Percentiles rank a stretch among this genome's conserved stretches.
Conservation (phyloP, 2,888 invertebrate genomes). For the Synanthedon andrenaeformis region DNA sequence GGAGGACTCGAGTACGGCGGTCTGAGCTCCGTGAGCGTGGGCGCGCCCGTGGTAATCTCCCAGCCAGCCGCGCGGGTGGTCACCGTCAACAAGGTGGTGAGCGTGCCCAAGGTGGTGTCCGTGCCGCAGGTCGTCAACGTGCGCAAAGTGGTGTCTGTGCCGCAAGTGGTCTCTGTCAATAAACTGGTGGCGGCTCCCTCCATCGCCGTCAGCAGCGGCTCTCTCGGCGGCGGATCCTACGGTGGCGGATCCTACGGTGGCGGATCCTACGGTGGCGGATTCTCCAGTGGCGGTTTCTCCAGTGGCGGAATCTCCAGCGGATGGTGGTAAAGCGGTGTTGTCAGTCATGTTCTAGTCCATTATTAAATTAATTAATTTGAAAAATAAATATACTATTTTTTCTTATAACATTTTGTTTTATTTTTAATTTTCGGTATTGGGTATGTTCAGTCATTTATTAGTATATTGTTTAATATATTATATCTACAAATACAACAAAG, state of each 20-base stretch:
- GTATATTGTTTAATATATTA: no score
- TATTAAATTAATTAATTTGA: background rate
- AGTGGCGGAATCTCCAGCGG: constrained; percentile 8
- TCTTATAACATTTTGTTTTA: no score
- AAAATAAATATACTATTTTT: no score
- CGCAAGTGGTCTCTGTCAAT: constrained; percentile 39
- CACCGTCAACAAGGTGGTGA: constrained; percentile 31
- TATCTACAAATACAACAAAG: no score
- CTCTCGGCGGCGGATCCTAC: constrained; percentile 11
- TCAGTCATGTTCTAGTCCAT: constrained; percentile 5
- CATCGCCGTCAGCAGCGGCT: constrained; percentile 12
- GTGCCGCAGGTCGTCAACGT: constrained; percentile 30
- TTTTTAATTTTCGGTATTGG: no score
- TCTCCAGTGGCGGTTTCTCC: constrained; percentile 6
- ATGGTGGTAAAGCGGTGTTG: constrained; percentile 12
- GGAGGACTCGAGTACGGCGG: constrained; percentile 24
- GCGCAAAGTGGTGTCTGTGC: constrained; percentile 33
- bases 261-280: constrained; percentile 14
- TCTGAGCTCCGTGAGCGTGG: constrained; percentile 26
- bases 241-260: constrained; percentile 11
- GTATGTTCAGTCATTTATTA: no score
- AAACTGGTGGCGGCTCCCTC: constrained; percentile 28
- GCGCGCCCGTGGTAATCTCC: constrained; percentile 31
- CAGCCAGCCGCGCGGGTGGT: constrained; percentile 23
- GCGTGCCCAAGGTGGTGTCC: constrained; percentile 22